These are phyloP conservation scores for Caloenas nicobarica DNA, from an alignment of 2,113 vertebrate genomes.

Conservation along the genomic window DNA sequence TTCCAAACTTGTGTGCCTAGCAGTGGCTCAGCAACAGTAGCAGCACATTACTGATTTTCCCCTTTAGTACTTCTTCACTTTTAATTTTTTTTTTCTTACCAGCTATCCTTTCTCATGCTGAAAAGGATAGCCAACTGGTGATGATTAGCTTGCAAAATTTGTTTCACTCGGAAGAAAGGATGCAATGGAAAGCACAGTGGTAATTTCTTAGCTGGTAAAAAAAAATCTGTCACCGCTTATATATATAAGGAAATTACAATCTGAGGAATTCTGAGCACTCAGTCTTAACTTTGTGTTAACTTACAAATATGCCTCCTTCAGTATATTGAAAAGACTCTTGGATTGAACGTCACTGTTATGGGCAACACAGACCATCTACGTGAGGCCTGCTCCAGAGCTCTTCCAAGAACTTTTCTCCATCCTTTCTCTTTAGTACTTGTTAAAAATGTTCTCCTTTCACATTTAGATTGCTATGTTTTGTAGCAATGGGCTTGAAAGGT, in stretches of 20 bases:
- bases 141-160: conserved; percentile 39
- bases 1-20: background rate
- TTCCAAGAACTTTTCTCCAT: background rate
- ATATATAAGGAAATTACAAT: background rate
- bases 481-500: background rate
- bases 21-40: background rate
- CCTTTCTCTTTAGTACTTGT: background rate
- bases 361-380: background rate
- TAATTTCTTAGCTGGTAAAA: conserved; percentile 10
- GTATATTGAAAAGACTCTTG: background rate
- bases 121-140: conserved; percentile 19
- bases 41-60: background rate
- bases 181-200: conserved; percentile 39
- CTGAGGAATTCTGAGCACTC: background rate
- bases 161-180: conserved; percentile 49
- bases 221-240: background rate
- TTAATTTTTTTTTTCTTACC: background rate
- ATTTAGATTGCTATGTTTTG: background rate
- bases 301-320: background rate
- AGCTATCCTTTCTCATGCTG: conserved; percentile 26
- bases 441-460: background rate
- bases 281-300: background rate
- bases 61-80: background rate
- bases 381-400: background rate
- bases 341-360: background rate